Percentiles rank a stretch among this genome's conserved stretches.
These are phyloP conservation scores for Indri indri DNA, from an alignment of 2,113 vertebrate species.

Conservation along the genomic window DNA sequence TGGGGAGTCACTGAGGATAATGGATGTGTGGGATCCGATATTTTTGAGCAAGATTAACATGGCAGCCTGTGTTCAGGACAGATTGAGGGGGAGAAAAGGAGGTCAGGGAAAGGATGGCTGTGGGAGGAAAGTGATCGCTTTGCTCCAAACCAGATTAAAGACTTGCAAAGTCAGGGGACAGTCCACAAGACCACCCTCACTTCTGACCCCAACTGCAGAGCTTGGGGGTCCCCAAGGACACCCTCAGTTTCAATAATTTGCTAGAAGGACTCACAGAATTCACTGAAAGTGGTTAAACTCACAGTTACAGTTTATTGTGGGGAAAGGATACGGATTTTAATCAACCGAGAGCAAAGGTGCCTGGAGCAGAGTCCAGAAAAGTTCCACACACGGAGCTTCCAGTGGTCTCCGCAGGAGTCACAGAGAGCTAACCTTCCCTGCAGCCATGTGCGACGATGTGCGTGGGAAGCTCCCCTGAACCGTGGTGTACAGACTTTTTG, in stretches of 20 bases:
- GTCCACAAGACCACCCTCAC: background rate
- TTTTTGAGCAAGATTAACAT: background rate
- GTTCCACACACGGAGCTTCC: fast-evolving
- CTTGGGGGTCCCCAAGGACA: background rate
- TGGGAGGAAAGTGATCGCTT: fast-evolving
- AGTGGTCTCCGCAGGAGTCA: background rate
- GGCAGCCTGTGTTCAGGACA: background rate
- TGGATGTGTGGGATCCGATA: background rate
- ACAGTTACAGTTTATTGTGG: fast-evolving
- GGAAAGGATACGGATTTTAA: background rate
- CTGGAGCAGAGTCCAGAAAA: too few species aligned
- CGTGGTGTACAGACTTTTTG: background rate
- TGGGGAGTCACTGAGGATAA: background rate
- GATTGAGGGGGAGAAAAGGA: too few species aligned
- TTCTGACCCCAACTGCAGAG: background rate
- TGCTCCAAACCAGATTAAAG: background rate
- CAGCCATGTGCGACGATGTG: fast-evolving
- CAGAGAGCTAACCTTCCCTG: background rate
- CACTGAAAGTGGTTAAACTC: background rate
- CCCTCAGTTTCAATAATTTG: background rate
- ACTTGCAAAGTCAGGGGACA: background rate
- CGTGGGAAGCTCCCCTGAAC: background rate
- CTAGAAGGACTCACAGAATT: background rate
- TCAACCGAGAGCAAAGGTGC: background rate
- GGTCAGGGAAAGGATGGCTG: background rate